Evolutionary conservation across 2,797 vertebrate genomes (phyloP), one percentile per base, ranked within the genome.

Genomic region (Cossypha dichroa): DNA sequence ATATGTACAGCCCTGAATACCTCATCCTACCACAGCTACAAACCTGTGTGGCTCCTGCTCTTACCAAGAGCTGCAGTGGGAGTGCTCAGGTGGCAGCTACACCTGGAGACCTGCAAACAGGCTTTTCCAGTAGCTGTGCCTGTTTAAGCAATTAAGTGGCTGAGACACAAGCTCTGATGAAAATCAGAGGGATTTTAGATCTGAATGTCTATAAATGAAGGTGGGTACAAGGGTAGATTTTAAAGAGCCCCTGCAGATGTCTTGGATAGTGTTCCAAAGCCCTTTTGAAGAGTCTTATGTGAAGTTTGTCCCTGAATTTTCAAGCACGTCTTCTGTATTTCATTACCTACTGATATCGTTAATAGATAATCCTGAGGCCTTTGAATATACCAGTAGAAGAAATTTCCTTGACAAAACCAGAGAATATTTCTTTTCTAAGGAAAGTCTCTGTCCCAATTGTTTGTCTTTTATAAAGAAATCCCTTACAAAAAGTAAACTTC

Each of bases 381-480:
- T 95, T 52, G 81, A 94, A 62, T 76, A 60, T 17, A 96, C 48
- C 72, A 95, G 64, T 36, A 91, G 59, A 96, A 96, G 86, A 86
- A 94, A 75, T 55, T 46, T 77, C 36, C 83, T 90, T 96, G 81
- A 88, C 55, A 94, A 95, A 92, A 91, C 18, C 45, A 34, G 68
- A 87, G 63, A 92, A 93, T 49, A 48, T 79, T 96, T 95, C 89
- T 92, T 74, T 94, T 96, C 88, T 94, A 68, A 93, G 82, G 88
- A 96, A 95, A 97, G 96, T 89, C 59, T 93, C 76, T 90, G 80
- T 96, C 88, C 82, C 90, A 90, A 90, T 89, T 97, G 93, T 90
- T 96, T 88, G 70, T 95, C 83, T 93, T 41, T 94, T 97, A 95
- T 70, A 77, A 97, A 92, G 82, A 96, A 97, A 97, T 96, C 85